These are phyloP conservation scores for Thecophora atra DNA, from an alignment of 2,888 invertebrate species.

Conservation along the genomic window DNA sequence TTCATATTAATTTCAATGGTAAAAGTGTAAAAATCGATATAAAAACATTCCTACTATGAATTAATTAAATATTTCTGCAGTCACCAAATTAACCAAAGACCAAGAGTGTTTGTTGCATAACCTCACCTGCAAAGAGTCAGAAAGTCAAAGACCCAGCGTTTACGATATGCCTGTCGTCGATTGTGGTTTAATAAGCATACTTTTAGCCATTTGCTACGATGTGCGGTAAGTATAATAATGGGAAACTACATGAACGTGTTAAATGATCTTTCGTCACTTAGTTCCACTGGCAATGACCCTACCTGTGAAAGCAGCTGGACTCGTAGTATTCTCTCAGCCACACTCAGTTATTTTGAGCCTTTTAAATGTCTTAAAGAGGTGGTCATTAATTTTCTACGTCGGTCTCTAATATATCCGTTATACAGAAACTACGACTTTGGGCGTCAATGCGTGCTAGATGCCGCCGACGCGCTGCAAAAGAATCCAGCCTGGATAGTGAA, in stretches of 20 bases:
- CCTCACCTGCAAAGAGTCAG: conserved; percentile 50
- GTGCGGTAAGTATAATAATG: conserved; percentile 50
- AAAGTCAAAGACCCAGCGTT: conserved; percentile 43
- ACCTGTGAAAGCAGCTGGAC: conserved; percentile 64
- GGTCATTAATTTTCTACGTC: conserved; percentile 59
- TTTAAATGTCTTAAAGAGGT: conserved; percentile 56
- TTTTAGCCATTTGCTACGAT: conserved; percentile 63
- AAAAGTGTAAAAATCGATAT: not conserved
- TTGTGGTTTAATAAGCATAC: conserved; percentile 60
- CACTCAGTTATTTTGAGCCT: conserved; percentile 59
- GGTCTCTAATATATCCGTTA: conserved; percentile 60
- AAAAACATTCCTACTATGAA: not conserved
- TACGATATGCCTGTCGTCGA: conserved; percentile 55
- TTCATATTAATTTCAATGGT: conserved; percentile 55
- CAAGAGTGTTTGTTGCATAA: conserved; percentile 58
- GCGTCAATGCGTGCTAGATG: conserved; percentile 57
- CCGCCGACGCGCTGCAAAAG: conserved; percentile 57
- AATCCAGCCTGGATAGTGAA: conserved; percentile 59
- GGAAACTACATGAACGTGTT: no score
- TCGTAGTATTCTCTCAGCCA: conserved; percentile 58
- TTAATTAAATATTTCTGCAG: conserved; percentile 42
- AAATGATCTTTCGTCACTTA: conserved; percentile 24
- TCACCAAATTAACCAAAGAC: conserved; percentile 54
- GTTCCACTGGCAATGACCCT: conserved; percentile 58
- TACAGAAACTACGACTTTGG: conserved; percentile 62